A percentile compares a stretch with the other conserved stretches of the same genome.
Evolutionary conservation across 2,888 invertebrate genomes (phyloP).

Genomic region (Macroteleia sp.): DNA sequence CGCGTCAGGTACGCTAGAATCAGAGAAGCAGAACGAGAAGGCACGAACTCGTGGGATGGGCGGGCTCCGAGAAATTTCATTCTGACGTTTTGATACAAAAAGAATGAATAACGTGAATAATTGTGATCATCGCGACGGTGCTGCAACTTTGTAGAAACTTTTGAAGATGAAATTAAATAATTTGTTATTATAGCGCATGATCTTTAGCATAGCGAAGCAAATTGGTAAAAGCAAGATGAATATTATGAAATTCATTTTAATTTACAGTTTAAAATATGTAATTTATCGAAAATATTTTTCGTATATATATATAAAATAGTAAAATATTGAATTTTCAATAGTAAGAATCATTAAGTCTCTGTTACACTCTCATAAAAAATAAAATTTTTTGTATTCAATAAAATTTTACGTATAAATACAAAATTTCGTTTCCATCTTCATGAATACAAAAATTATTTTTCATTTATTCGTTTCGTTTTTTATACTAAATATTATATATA

Average conservation of each 20-base stretch:
- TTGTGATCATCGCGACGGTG: background rate
- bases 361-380: no score
- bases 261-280: no score
- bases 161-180: background rate
- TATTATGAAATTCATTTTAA: background rate
- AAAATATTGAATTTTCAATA: no score
- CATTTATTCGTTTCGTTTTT: no score
- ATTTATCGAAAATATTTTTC: no score
- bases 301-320: no score
- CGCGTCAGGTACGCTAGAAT: conserved; percentile 29
- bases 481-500: no score
- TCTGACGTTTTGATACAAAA: background rate
- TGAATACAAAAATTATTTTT: no score
- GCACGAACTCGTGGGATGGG: conserved; percentile 29
- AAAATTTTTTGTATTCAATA: no score
- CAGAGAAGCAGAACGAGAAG: conserved; percentile 43
- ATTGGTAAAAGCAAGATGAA: background rate
- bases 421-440: no score
- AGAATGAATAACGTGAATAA: background rate
- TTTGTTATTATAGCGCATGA: background rate
- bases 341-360: no score
- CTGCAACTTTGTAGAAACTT: background rate
- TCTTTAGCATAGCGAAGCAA: background rate
- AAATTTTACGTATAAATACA: no score
- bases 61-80: conserved; percentile 25